phyloP scores from a whole-genome alignment of 2,888 invertebrate species.

The Synergus gifuensis region DNA sequence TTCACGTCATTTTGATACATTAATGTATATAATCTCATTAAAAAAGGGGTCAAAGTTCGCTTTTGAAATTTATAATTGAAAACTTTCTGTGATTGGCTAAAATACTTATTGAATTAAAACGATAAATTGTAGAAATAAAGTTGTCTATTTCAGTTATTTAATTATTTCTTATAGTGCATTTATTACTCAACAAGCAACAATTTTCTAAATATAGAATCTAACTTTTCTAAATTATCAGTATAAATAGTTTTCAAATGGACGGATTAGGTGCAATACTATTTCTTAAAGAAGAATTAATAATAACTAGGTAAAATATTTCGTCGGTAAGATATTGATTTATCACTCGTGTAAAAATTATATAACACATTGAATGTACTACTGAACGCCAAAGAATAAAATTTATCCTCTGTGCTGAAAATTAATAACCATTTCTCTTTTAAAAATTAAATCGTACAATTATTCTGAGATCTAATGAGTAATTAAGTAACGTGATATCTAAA shows the following conservation, averaged over 20 bases:
- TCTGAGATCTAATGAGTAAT: background rate
- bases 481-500: background rate
- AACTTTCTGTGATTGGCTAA: background rate
- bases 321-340: background rate
- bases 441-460: background rate
- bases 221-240: background rate
- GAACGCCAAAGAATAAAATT: background rate
- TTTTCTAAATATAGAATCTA: slow-evolving; percentile 2
- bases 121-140: background rate
- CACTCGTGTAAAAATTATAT: background rate
- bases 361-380: background rate
- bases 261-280: slow-evolving; percentile 24
- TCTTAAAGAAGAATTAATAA: background rate
- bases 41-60: slow-evolving; percentile 33
- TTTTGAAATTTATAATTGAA: slow-evolving; percentile 31
- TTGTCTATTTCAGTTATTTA: background rate
- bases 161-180: background rate
- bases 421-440: background rate
- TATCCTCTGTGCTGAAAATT: background rate
- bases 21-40: slow-evolving; percentile 12
- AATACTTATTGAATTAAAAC: background rate
- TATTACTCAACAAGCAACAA: slow-evolving; percentile 4
- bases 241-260: slow-evolving; percentile 13
- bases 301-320: background rate
- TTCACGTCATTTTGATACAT: slow-evolving; percentile 16